phyloP scores from a whole-genome alignment of 2,797 vertebrate species.

The Somateria mollissima region DNA sequence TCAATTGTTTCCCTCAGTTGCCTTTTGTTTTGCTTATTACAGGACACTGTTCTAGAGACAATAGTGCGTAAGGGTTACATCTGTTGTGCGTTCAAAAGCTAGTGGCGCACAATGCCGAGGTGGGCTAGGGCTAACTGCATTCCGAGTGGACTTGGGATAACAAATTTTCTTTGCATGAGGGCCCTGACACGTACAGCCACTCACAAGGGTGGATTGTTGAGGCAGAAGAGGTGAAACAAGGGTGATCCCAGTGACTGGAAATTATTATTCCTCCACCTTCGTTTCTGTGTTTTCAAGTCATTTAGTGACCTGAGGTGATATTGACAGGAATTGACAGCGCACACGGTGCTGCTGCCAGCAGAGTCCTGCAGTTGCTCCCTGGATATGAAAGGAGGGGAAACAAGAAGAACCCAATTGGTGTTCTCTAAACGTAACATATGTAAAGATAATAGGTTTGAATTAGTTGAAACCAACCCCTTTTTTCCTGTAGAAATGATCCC shows the following conservation, averaged over 20 bases:
- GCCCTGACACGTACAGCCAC: conserved; percentile 3
- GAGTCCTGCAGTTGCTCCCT: conserved; percentile 54
- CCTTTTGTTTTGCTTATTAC: conserved; percentile 28
- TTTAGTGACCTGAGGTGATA: conserved; percentile 61
- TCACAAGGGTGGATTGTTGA: conserved; percentile 41
- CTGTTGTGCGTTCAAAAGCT: conserved; percentile 28
- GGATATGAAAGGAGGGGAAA: not conserved
- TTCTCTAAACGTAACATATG: conserved; percentile 60
- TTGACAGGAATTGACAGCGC: conserved; percentile 30
- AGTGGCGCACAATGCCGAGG: conserved; percentile 13
- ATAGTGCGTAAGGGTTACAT: conserved; percentile 1
- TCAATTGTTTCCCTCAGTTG: not conserved
- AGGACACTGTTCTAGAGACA: conserved; percentile 10
- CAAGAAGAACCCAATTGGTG: conserved; percentile 1
- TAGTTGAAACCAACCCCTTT: conserved; percentile 27
- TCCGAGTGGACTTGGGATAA: conserved; percentile 8
- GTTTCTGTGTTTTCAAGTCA: conserved; percentile 41
- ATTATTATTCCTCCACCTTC: conserved; percentile 31
- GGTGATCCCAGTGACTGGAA: not conserved
- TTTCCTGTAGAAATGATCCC: conserved; percentile 18
- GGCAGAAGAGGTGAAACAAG: conserved; percentile 41
- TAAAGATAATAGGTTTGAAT: conserved; percentile 60
- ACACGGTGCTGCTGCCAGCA: conserved; percentile 57
- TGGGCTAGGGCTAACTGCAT: conserved; percentile 23
- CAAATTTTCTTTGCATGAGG: conserved; percentile 13